Percentiles rank a stretch among this genome's conserved stretches.
phyloP scores from a whole-genome alignment of 1,140 invertebrate species.

The Tetramorium parvispinum region DNA sequence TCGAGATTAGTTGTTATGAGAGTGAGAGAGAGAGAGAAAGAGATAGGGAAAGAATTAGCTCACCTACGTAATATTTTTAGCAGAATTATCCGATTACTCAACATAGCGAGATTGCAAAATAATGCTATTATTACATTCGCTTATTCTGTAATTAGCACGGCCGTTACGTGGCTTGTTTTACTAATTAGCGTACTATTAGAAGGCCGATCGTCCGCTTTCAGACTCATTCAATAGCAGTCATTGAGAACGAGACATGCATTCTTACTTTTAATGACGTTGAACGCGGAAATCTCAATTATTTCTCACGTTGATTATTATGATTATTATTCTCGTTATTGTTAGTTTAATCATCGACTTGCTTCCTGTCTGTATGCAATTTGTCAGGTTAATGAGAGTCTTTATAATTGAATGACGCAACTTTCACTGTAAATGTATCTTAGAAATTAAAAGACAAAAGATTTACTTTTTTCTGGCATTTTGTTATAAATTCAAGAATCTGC shows the following conservation, averaged over 20 bases:
- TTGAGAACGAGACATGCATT: conserved; percentile 1
- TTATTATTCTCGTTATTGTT: conserved; percentile 31
- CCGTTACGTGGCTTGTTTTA: conserved; percentile 62
- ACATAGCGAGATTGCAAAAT: conserved; percentile 33
- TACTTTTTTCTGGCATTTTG: neutral
- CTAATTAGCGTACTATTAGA: conserved; percentile 53
- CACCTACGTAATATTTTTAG: conserved; percentile 9
- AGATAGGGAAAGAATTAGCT: neutral
- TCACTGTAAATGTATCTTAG: neutral
- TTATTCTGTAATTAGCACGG: conserved; percentile 59
- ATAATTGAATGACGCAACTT: neutral
- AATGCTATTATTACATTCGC: conserved; percentile 59
- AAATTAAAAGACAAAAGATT: neutral
- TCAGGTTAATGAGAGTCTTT: conserved; percentile 28
- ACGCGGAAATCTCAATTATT: conserved; percentile 41
- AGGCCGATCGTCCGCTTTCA: neutral
- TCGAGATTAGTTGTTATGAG: neutral
- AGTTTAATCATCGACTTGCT: conserved; percentile 20
- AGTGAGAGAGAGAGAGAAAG: too few species aligned
- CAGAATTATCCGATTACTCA: conserved; percentile 51
- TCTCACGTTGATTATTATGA: conserved; percentile 8
- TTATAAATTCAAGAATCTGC: neutral
- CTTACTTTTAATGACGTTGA: neutral
- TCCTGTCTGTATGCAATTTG: conserved; percentile 16
- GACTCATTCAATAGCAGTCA: conserved; percentile 41